A percentile compares a stretch with the other conserved stretches of the same genome.
phyloP scores from a whole-genome alignment of 2,888 invertebrate species.

The Drosophila nr. fundita region DNA sequence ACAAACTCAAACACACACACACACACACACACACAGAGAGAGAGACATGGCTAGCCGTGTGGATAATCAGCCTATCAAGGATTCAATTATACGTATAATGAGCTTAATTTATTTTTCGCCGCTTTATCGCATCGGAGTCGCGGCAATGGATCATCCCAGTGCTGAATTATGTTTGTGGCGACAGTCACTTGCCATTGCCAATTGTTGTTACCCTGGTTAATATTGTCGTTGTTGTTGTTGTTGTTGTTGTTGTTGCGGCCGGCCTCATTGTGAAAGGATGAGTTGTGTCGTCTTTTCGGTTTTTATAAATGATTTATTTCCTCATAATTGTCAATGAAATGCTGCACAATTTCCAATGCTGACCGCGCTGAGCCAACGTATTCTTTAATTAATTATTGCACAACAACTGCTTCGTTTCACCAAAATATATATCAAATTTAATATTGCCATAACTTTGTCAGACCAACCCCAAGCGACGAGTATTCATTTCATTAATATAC shows the following conservation, averaged over 20 bases:
- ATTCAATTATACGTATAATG: constrained; percentile 78
- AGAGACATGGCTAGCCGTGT: constrained; percentile 64
- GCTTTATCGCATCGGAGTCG: constrained; percentile 49
- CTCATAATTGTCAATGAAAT: constrained; percentile 61
- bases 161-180: constrained; percentile 59
- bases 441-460: background rate
- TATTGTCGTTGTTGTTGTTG: constrained; percentile 16
- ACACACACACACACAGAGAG: background rate
- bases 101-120: constrained; percentile 79
- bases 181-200: constrained; percentile 44
- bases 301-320: constrained; percentile 53
- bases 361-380: constrained; percentile 25
- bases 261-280: constrained; percentile 49
- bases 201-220: constrained; percentile 8
- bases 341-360: constrained; percentile 50
- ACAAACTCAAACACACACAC: background rate
- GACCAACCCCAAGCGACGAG: background rate
- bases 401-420: background rate
- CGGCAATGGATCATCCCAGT: constrained; percentile 47
- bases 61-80: constrained; percentile 80
- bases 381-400: constrained; percentile 31
- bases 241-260: constrained; percentile 25
- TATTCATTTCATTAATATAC: background rate
- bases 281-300: constrained; percentile 42
- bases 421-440: background rate